A percentile compares a stretch with the other conserved stretches of the same genome.
phyloP scores from a whole-genome alignment of 1,140 invertebrate genomes.

The Dermatophagoides farinae region DNA sequence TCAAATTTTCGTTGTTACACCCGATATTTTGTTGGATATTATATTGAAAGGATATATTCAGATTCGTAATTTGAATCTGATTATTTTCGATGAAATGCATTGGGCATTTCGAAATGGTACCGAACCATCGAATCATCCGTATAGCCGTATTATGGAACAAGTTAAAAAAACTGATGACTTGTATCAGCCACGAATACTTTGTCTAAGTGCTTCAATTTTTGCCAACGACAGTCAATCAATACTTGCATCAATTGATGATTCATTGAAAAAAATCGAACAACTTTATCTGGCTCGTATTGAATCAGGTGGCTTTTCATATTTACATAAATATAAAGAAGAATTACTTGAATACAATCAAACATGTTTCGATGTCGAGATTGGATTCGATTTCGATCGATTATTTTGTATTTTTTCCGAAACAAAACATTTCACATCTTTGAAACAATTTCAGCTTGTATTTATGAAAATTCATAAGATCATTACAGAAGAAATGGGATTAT shows the following conservation, averaged over 20 bases:
- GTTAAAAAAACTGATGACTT: slow-evolving; percentile 17
- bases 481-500: neutral
- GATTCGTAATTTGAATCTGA: slow-evolving; percentile 42
- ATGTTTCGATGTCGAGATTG: neutral
- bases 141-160: slow-evolving; percentile 41
- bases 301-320: neutral
- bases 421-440: too few species aligned
- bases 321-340: neutral
- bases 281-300: neutral
- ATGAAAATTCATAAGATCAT: too few species aligned
- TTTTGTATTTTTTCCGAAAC: too few species aligned
- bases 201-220: slow-evolving; percentile 35
- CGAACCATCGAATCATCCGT: slow-evolving; percentile 35
- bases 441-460: too few species aligned
- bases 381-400: neutral
- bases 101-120: slow-evolving; percentile 31
- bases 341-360: neutral
- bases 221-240: slow-evolving; percentile 20
- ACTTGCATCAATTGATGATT: neutral
- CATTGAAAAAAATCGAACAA: neutral
- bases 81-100: slow-evolving; percentile 86
- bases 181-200: slow-evolving; percentile 36
- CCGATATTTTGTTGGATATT: slow-evolving; percentile 26
- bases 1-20: neutral
- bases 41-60: slow-evolving; percentile 39